Evolutionary conservation across 2,113 vertebrate genomes (phyloP).

Genomic region (Lamprologus tigripictilis): DNA sequence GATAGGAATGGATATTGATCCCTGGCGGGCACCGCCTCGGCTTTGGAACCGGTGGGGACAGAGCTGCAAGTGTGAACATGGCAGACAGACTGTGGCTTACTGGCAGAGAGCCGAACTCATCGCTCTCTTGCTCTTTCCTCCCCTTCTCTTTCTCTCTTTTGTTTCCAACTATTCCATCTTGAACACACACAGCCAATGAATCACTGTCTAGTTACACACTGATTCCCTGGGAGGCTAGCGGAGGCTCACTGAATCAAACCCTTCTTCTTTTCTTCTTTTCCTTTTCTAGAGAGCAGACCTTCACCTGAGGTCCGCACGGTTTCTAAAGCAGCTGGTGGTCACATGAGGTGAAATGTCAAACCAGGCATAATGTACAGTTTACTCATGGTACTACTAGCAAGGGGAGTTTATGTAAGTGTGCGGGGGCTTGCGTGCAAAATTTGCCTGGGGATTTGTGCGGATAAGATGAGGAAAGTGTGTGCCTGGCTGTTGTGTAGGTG

Average conservation of each 20-base stretch:
- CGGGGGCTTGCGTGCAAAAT: not conserved
- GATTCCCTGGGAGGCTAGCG: slow-evolving; percentile 22
- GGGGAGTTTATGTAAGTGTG: not conserved
- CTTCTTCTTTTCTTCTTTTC: not conserved
- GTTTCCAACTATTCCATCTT: slow-evolving; percentile 32
- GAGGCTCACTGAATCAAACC: slow-evolving; percentile 35
- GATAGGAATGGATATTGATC: slow-evolving; percentile 28
- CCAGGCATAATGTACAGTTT: not conserved
- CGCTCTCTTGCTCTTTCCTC: slow-evolving; percentile 14
- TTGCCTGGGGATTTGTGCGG: not conserved
- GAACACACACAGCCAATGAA: slow-evolving; percentile 30
- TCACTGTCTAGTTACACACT: slow-evolving; percentile 54
- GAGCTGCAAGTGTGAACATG: slow-evolving; percentile 43
- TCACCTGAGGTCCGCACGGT: not conserved
- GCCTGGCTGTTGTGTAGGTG: slow-evolving; percentile 6
- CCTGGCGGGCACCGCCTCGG: not conserved
- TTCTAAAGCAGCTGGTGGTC: not conserved
- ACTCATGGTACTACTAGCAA: not conserved
- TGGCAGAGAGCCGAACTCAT: slow-evolving; percentile 41
- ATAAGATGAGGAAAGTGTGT: not conserved
- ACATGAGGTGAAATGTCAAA: not conserved
- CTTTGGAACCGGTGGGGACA: not conserved
- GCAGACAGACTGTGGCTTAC: slow-evolving; percentile 3
- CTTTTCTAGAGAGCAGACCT: not conserved
- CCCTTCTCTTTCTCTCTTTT: slow-evolving; percentile 14